Base-by-base conservation (phyloP, 2,113 vertebrate species). In the Cynoglossus semilaevis region DNA sequence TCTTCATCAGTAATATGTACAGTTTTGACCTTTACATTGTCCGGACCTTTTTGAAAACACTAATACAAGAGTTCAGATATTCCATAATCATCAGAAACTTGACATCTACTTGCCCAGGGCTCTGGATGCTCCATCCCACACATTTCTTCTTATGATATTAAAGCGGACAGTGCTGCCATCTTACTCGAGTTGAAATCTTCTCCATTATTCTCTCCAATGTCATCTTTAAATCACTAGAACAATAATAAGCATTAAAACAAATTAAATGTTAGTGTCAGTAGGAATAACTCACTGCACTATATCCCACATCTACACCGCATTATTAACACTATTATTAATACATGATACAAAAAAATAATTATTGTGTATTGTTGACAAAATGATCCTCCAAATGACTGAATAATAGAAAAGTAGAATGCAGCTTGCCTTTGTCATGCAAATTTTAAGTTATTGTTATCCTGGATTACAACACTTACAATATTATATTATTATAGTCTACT, bases 81-180 rank as follows among this genome's bases (percentile, higher is more conserved):
- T 41, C 68, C 68, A 63, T 53, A 71, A 40, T 70, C 58, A 46
- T 70, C 52, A 0, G 59, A 18, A 70, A 63, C 40, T 56, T 70
- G 0, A 62, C 52, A 57, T 63, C 68, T 7, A 64, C 15, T 15
- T 48, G 22, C 36, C 16, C 54, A 53, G 14, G 48, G 54, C 68
- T 64, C 48, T 58, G 22, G 48, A 53, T 64, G 60, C 54, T 48
- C 54, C 61, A 64, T 59, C 49, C 68, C 68, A 53, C 54, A 64
- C 42, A 64, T 15, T 64, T 53, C 22, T 58, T 53, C 61, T 64
- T n/a, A 64, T 22, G 5, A 59, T 71, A 42, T 44, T 64, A 53
- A 64, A 59, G 54, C 17, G 37, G 1, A 4, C 47, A 63, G 47
- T 16, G 41, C 46, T 58, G 17, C 63, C 46, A 70, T 11, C 9